A percentile compares a stretch with the other conserved stretches of the same genome.
Evolutionary conservation across 1,140 invertebrate genomes (phyloP).

Genomic region (Drosophila pruinosa): DNA sequence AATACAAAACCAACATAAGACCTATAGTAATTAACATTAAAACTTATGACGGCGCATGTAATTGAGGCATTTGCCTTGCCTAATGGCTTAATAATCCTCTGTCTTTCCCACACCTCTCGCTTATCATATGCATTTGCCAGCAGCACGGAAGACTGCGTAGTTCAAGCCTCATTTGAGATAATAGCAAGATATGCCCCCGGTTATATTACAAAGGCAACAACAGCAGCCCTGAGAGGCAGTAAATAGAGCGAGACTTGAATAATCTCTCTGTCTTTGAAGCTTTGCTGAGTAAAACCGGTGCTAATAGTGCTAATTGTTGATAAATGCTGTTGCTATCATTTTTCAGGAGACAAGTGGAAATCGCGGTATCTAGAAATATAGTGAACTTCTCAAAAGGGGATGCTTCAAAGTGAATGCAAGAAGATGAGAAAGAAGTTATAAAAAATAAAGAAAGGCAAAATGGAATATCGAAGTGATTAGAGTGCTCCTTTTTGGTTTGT

Average conservation of each 20-base stretch:
- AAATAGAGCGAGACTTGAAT: conserved; percentile 13
- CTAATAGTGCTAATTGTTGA: neutral
- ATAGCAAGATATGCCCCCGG: conserved; percentile 26
- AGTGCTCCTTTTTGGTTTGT: too few relatives aligned
- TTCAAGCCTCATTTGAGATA: conserved; percentile 63
- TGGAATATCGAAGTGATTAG: too few relatives aligned
- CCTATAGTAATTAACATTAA: conserved; percentile 4
- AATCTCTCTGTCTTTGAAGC: conserved; percentile 3
- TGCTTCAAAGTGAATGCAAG: too few relatives aligned
- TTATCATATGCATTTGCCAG: conserved; percentile 12
- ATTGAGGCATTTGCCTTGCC: conserved; percentile 33
- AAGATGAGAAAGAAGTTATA: too few relatives aligned
- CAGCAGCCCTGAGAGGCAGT: conserved; percentile 2
- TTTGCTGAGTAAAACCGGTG: neutral
- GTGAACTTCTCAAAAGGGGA: too few relatives aligned
- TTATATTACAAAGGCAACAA: neutral
- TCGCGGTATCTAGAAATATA: too few relatives aligned
- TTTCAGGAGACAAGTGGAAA: neutral
- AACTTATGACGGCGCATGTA: conserved; percentile 20
- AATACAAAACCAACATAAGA: neutral
- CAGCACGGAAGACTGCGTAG: conserved; percentile 22
- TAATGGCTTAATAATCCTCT: conserved; percentile 59
- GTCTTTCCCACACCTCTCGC: neutral
- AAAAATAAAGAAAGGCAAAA: too few relatives aligned
- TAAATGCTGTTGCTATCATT: neutral